Base-by-base conservation (phyloP, 2,797 vertebrate species). In the Vireo griseus region DNA sequence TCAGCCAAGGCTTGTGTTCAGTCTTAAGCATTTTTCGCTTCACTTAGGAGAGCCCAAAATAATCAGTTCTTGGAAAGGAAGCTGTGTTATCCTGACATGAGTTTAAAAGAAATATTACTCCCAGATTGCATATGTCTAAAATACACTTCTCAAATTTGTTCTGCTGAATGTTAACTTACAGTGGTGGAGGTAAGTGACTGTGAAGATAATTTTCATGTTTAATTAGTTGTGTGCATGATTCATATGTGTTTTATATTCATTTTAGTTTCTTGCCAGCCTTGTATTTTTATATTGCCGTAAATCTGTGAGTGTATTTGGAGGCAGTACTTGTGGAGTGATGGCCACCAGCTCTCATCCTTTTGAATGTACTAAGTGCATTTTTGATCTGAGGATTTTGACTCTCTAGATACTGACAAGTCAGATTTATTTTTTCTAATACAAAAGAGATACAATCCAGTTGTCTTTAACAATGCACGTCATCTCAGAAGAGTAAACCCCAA, bases 21-120 rank as follows among this genome's bases (percentile, higher is more conserved):
- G 72, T 94, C 84, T 94, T 95, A 87, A 95, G 74, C 78, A 63
- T 93, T 95, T 95, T 93, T 90, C 31, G 62, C 63, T 95, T 92
- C 37, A 52, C 80, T 82, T 80, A 80, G 33, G 71, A 94, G 85
- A 90, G 65, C 65, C 78, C 83, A 54, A 68, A 93, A 92, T 94
- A 89, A 63, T 85, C 86, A 92, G 65, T 58, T 50, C 37, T 74
- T 92, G 89, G 86, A 94, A 87, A 88, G 92, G 81, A 92, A 91
- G 61, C 82, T 74, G 31, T 87, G 50, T 68, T 94, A 83, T 51
- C 79, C 75, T 95, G 93, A 88, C 22, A 17, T 1, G 4, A 61
- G 69, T 89, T 92, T 86, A 61, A 89, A 85, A 87, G 74, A 79
- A 91, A 47, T 78, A 79, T 85, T 95, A 87, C 54, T 91, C 84